phyloP scores from a whole-genome alignment of 2,797 vertebrate genomes.

The Columba guinea region DNA sequence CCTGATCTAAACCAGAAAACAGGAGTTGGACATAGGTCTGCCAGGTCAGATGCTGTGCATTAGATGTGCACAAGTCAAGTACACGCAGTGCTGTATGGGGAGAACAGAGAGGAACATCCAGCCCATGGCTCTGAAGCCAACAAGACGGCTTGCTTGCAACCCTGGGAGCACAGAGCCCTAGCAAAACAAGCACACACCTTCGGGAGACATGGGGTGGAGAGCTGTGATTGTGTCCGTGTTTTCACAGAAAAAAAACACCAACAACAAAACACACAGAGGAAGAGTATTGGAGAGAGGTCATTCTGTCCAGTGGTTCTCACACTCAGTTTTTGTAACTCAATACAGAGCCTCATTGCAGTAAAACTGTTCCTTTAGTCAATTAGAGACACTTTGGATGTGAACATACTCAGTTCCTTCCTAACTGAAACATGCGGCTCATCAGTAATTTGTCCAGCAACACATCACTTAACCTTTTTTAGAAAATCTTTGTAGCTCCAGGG shows the following conservation, averaged over 20 bases:
- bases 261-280: background rate
- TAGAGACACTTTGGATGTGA: background rate
- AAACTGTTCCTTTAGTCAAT: conserved; percentile 3
- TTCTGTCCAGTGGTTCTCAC: conserved; percentile 19
- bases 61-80: background rate
- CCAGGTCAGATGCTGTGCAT: background rate
- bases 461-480: background rate
- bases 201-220: background rate
- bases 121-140: background rate
- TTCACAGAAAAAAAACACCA: background rate
- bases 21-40: background rate
- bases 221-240: background rate
- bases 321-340: background rate
- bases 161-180: background rate
- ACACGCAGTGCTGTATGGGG: rapidly evolving
- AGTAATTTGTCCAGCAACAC: background rate
- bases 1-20: background rate
- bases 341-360: background rate
- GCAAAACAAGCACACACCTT: conserved; percentile 13
- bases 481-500: background rate
- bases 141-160: background rate
- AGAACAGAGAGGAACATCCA: rapidly evolving
- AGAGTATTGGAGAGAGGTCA: background rate
- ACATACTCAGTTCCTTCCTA: background rate
- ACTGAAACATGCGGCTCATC: background rate